Conservation (phyloP, 2,113 vertebrate genomes). For the Baryphthengus martii region DNA sequence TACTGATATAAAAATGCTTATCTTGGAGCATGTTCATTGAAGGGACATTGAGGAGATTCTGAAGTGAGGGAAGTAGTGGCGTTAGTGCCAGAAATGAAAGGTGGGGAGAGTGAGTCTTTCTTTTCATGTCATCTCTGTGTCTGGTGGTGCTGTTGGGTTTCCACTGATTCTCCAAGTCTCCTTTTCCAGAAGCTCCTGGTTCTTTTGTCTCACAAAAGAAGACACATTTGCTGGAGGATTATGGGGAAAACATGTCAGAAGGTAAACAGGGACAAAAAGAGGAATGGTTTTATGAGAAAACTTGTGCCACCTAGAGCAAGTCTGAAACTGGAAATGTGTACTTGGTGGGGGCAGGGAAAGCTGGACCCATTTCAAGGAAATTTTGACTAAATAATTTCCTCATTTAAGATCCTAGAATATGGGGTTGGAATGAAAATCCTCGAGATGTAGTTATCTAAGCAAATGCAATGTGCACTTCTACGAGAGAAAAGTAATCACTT, state of each 20-base stretch:
- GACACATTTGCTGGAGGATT: not conserved
- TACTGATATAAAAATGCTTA: not conserved
- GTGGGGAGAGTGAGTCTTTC: not conserved
- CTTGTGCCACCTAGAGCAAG: not conserved
- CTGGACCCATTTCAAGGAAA: not conserved
- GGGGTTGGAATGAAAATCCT: not conserved
- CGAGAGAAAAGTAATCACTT: slow-evolving; percentile 5
- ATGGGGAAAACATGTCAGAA: not conserved
- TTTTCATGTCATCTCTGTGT: not conserved
- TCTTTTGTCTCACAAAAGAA: not conserved
- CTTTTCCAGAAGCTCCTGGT: not conserved
- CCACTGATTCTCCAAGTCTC: not conserved
- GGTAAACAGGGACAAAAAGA: not conserved
- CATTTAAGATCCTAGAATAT: not conserved
- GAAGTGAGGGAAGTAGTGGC: not conserved
- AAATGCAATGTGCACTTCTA: not conserved
- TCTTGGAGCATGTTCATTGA: not conserved
- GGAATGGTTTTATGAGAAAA: not conserved
- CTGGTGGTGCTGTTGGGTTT: not conserved
- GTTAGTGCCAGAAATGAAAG: not conserved
- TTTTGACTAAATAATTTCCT: not conserved
- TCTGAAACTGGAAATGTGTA: not conserved
- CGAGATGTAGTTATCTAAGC: not conserved
- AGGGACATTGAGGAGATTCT: not conserved
- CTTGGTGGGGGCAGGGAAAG: not conserved